Evolutionary conservation across 2,113 vertebrate species (phyloP).

Genomic region (Lycocorax pyrrhopterus): DNA sequence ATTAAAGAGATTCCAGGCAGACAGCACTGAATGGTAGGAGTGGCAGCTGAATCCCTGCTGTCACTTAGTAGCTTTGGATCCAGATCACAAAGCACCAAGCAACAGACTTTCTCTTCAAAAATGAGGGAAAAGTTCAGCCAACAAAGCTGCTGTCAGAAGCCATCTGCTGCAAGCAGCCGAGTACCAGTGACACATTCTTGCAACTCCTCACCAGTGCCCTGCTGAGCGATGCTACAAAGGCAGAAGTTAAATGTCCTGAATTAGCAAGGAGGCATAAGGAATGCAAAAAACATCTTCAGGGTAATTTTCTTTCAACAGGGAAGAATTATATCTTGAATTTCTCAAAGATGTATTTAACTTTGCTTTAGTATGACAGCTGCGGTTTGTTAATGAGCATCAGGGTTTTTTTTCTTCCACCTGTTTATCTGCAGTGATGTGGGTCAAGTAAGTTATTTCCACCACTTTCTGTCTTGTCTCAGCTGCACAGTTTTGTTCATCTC

Average conservation of each 20-base stretch:
- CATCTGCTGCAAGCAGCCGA: neutral
- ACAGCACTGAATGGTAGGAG: neutral
- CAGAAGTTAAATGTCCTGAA: neutral
- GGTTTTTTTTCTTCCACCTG: neutral
- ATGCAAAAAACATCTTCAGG: conserved; percentile 1
- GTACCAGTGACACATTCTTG: neutral
- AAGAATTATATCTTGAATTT: neutral
- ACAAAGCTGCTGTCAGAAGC: neutral
- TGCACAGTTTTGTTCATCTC: neutral
- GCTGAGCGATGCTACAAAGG: neutral
- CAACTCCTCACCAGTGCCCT: neutral
- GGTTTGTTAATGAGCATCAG: neutral
- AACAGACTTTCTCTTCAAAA: conserved; percentile 16
- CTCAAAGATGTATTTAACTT: neutral
- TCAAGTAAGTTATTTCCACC: neutral
- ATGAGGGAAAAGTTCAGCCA: conserved; percentile 26
- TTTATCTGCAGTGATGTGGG: neutral
- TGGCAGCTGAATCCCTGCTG: conserved; percentile 24
- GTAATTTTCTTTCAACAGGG: neutral
- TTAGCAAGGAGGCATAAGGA: neutral
- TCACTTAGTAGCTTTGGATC: conserved; percentile 7
- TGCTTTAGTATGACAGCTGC: neutral
- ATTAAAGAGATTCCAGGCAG: conserved; percentile 36
- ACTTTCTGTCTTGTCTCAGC: neutral
- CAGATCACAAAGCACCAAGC: conserved; percentile 36